These are phyloP conservation scores for Colletes latitarsis DNA, from an alignment of 1,140 invertebrate genomes.

Conservation along the genomic window DNA sequence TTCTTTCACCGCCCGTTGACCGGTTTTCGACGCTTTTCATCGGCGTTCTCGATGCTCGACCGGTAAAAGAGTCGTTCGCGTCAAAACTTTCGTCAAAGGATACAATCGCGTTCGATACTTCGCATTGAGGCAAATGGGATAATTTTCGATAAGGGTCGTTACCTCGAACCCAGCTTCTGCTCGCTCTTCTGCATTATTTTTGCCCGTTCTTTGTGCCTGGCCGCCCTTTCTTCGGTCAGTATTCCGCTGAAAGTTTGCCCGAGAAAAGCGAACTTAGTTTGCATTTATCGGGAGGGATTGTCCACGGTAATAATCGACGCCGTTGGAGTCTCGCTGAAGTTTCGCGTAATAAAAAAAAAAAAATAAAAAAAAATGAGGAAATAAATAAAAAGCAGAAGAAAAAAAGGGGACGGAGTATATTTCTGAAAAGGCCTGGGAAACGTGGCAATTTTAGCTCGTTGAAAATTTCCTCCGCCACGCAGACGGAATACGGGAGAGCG, in stretches of 20 bases:
- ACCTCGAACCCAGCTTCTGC: not conserved
- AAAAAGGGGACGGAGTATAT: not conserved
- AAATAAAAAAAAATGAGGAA: not conserved
- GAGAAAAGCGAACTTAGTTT: not conserved
- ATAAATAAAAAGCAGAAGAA: not conserved
- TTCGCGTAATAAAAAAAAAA: not conserved
- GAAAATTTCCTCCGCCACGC: not conserved
- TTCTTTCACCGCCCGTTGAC: too few relatives aligned
- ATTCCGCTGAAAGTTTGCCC: constrained; percentile 3
- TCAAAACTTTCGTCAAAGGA: constrained; percentile 6
- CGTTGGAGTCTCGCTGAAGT: not conserved
- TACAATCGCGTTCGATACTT: constrained; percentile 27
- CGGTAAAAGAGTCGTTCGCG: too few relatives aligned
- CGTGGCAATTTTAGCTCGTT: not conserved
- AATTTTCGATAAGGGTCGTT: constrained; percentile 34
- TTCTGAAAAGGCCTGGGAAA: not conserved
- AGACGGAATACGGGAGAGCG: not conserved
- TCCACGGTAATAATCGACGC: not conserved
- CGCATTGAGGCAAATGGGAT: not conserved
- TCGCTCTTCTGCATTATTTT: not conserved
- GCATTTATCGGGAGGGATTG: not conserved
- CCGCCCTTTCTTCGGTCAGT: not conserved
- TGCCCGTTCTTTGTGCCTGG: not conserved
- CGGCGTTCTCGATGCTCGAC: too few relatives aligned
- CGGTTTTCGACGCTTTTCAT: too few relatives aligned